Percentiles rank a stretch among this genome's conserved stretches.
These are phyloP conservation scores for Semicossyphus pulcher DNA, from an alignment of 2,113 vertebrate species.

Conservation along the genomic window DNA sequence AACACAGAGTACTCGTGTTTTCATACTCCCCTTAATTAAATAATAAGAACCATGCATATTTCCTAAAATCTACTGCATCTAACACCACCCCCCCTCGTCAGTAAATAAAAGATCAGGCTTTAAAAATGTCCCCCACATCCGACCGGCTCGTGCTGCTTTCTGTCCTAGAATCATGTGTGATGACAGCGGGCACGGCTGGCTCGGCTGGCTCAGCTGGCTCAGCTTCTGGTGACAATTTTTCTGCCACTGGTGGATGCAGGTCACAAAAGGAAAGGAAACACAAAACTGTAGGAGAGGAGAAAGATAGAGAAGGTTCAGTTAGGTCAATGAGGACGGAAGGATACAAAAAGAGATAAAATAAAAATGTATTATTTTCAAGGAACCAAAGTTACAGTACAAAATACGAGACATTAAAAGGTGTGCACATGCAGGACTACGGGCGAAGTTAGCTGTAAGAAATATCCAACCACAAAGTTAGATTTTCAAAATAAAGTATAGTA, in stretches of 20 bases:
- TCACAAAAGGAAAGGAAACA: background rate
- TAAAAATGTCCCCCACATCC: constrained; percentile 21
- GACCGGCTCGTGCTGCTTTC: background rate
- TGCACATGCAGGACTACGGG: no score
- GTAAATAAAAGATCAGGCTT: constrained; percentile 42
- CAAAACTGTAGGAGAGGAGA: background rate
- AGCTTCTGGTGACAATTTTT: background rate
- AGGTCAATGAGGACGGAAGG: background rate
- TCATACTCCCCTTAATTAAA: background rate
- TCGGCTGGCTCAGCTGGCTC: no score
- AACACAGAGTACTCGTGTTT: background rate
- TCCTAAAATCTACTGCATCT: constrained; percentile 5
- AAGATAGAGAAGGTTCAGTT: background rate
- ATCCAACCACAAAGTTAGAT: no score
- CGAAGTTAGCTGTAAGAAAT: no score
- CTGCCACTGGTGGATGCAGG: constrained; percentile 7
- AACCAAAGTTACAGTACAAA: no score
- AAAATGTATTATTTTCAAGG: no score
- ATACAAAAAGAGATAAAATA: no score
- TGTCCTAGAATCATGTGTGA: constrained; percentile 4
- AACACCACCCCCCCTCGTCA: background rate
- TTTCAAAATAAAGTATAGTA: no score
- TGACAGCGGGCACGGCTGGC: background rate
- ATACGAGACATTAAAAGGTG: no score
- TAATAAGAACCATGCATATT: constrained; percentile 2